Conservation (phyloP, 2,113 vertebrate genomes). For the Coturnix japonica region DNA sequence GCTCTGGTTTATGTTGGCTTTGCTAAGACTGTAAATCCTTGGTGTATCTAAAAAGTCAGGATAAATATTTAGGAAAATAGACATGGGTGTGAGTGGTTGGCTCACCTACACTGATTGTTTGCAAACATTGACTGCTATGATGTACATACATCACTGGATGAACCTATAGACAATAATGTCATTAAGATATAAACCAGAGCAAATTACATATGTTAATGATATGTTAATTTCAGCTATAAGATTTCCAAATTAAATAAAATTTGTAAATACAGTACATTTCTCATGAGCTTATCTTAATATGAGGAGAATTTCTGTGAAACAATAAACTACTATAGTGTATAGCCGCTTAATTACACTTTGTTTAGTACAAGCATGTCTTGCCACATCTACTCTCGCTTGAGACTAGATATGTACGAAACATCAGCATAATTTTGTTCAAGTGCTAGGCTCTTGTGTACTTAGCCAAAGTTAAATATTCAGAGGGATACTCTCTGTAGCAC, state of each 20-base stretch:
- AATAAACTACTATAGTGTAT: background rate
- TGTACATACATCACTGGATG: background rate
- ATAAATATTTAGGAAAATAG: background rate
- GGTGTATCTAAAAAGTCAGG: background rate
- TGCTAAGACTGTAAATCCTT: background rate
- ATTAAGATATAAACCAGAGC: background rate
- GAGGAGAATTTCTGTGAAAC: background rate
- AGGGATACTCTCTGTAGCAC: conserved; percentile 1
- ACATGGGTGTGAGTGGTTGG: rapidly evolving
- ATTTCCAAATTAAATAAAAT: background rate
- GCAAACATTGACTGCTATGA: background rate
- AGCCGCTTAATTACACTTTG: background rate
- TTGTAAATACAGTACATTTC: background rate
- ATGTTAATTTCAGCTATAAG: background rate
- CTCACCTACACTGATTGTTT: background rate
- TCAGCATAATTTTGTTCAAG: background rate
- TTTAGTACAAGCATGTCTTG: background rate
- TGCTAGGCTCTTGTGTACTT: conserved; percentile 3
- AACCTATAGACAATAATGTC: background rate
- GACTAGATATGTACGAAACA: background rate
- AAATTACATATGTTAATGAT: background rate
- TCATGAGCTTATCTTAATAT: background rate
- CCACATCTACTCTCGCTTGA: background rate
- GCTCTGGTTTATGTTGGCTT: background rate
- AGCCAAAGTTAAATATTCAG: conserved; percentile 45